phyloP scores from a whole-genome alignment of 2,888 invertebrate species.

The Auanema freiburgensis region DNA sequence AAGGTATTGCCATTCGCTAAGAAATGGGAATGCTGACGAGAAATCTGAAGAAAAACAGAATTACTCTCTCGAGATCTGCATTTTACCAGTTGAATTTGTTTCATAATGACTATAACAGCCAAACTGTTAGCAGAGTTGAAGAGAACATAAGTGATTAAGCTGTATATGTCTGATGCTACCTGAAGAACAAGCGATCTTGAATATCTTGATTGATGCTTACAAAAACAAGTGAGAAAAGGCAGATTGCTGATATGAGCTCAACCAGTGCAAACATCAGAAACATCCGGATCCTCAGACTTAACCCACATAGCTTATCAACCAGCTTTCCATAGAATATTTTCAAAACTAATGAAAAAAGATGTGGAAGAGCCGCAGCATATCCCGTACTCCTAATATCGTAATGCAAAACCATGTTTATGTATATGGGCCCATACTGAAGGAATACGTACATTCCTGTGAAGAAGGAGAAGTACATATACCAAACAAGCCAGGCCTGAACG shows the following conservation, averaged over 20 bases:
- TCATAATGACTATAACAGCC: conserved; percentile 35
- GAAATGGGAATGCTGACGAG: conserved; percentile 31
- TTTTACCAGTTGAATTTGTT: conserved; percentile 21
- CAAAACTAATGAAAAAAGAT: conserved; percentile 24
- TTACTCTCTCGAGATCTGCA: not conserved
- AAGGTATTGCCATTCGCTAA: conserved; percentile 39
- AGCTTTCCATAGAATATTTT: conserved; percentile 31
- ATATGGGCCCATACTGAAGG: conserved; percentile 33
- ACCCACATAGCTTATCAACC: conserved; percentile 20
- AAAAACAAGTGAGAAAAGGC: conserved; percentile 20
- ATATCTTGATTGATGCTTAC: conserved; percentile 10
- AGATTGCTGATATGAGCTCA: conserved; percentile 14
- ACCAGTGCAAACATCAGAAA: conserved; percentile 3
- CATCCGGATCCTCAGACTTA: conserved; percentile 5
- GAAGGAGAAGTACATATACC: conserved; percentile 34
- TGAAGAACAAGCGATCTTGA: not conserved
- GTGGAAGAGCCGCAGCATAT: conserved; percentile 25
- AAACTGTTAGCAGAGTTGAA: conserved; percentile 39
- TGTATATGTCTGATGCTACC: not conserved
- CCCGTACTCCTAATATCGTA: conserved; percentile 25
- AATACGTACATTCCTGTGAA: conserved; percentile 34
- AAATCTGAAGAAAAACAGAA: conserved; percentile 21
- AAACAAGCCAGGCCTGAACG: conserved; percentile 25
- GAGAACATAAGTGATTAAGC: conserved; percentile 23
- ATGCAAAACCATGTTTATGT: conserved; percentile 28